Conservation (phyloP, 2,113 vertebrate species). For the Pampusana beccarii region DNA sequence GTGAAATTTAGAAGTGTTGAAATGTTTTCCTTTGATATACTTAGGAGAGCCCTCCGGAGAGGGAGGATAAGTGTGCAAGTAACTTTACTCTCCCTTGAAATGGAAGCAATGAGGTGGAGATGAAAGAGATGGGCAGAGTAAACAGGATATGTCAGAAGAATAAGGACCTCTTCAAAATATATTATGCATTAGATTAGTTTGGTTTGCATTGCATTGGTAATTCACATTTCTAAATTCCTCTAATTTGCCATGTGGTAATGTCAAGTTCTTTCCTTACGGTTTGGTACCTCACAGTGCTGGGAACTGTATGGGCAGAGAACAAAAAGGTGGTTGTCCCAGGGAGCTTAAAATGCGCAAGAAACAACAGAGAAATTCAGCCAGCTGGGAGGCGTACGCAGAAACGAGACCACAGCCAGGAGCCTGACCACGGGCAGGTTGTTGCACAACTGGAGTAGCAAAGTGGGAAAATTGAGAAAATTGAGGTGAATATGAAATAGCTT, state of each 20-base stretch:
- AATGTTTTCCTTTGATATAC: neutral
- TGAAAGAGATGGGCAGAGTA: neutral
- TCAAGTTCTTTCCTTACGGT: neutral
- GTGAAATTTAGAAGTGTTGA: neutral
- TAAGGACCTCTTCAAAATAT: neutral
- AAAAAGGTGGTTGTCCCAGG: constrained; percentile 22
- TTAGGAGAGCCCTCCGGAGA: neutral
- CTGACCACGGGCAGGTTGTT: neutral
- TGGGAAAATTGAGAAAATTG: neutral
- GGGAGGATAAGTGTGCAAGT: neutral
- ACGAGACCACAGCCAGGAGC: neutral
- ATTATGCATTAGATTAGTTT: neutral
- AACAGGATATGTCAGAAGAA: neutral
- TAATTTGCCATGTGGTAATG: neutral
- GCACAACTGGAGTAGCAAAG: neutral
- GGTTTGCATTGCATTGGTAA: neutral
- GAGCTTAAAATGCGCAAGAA: neutral
- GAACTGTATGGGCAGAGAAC: constrained; percentile 11
- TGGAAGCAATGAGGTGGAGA: neutral
- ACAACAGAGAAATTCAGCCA: neutral
- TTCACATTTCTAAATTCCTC: neutral
- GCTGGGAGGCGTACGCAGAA: neutral
- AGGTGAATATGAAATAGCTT: neutral
- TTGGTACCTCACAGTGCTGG: constrained; percentile 33
- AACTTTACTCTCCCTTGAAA: neutral